Evolutionary conservation across 2,797 vertebrate genomes (phyloP), one percentile per base, ranked within the genome.

Genomic region (Enteromius mattozi): DNA sequence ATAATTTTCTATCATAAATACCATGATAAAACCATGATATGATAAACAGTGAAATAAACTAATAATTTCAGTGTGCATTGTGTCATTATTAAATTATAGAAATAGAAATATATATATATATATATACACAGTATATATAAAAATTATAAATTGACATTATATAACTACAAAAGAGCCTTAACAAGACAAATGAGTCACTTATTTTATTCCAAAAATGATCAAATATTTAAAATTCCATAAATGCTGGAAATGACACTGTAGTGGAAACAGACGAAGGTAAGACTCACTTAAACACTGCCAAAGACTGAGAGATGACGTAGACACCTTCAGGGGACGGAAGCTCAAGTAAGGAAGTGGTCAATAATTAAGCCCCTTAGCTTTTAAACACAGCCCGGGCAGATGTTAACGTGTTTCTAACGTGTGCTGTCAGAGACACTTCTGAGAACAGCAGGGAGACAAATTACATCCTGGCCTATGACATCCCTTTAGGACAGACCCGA

Each of bases 331-430:
- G 65, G 6, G 56, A 84, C 75, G 85, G 86, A 88, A 85, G 88
- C 35, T 82, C 86, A 83, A 89, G 90, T 89, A 81, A 61, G 63
- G 56, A 84, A 87, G 42, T 33, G 88, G 93, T 94, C 89, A 94
- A 94, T 95, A 92, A 94, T 86, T 76, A 83, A 85, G 21, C 90
- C 71, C 21, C 0, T 16, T 63, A 37, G 40, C 65, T 35, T 81
- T 79, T 78, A 75, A 72, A 82, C 70, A 35, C 0, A 5, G n/a
- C n/a, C 27, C 49, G 21, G 27, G 76, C 83, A 85, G 80, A 87
- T 80, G 63, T 65, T 66, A 76, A 66, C 33, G 10, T 65, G 68
- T 70, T 69, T 78, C 69, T 74, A 71, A 84, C 65, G 19, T 42
- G 54, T 63, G 66, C 49, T 79, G 70, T 70, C 78, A 76, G 37